Evolutionary conservation across 2,797 vertebrate genomes (phyloP).

Genomic region (Austrolebias charrua): DNA sequence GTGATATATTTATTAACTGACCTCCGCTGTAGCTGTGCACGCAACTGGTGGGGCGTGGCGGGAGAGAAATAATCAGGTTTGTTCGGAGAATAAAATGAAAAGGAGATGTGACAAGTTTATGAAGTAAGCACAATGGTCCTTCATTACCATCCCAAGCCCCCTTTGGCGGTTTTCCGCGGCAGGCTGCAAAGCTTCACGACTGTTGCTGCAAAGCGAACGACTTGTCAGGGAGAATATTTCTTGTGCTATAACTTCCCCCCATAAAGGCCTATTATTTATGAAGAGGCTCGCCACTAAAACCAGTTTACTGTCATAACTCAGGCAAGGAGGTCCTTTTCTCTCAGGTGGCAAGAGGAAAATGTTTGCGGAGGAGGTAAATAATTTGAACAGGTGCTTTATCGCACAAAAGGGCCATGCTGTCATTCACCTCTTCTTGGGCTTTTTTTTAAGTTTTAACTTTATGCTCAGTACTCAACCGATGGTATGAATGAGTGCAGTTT

Average conservation of each 20-base stretch:
- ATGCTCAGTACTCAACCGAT: neutral
- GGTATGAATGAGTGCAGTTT: conserved; percentile 34
- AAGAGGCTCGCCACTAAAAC: conserved; percentile 52
- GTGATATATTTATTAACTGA: conserved; percentile 97
- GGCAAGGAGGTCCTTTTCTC: conserved; percentile 36
- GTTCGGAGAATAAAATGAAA: conserved; percentile 92
- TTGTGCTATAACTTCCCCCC: conserved; percentile 56
- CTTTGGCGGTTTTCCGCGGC: conserved; percentile 28
- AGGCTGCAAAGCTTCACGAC: conserved; percentile 4
- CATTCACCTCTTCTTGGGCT: conserved; percentile 34
- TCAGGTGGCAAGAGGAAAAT: conserved; percentile 43
- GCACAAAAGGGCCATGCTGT: conserved; percentile 30
- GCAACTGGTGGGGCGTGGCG: conserved; percentile 45
- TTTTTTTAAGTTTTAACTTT: conserved; percentile 23
- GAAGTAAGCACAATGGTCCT: conserved; percentile 91
- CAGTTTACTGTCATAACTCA: conserved; percentile 68
- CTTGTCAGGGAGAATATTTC: conserved; percentile 57
- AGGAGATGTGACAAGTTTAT: conserved; percentile 91
- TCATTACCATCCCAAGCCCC: conserved; percentile 81
- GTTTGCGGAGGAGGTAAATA: conserved; percentile 66
- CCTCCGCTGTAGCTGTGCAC: conserved; percentile 45
- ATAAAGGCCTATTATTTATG: conserved; percentile 68
- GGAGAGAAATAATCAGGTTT: conserved; percentile 84
- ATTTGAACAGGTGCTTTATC: conserved; percentile 49
- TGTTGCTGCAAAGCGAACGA: conserved; percentile 42